Evolutionary conservation across 2,797 vertebrate genomes (phyloP).

Genomic region (Chelidonichthys spinosus): DNA sequence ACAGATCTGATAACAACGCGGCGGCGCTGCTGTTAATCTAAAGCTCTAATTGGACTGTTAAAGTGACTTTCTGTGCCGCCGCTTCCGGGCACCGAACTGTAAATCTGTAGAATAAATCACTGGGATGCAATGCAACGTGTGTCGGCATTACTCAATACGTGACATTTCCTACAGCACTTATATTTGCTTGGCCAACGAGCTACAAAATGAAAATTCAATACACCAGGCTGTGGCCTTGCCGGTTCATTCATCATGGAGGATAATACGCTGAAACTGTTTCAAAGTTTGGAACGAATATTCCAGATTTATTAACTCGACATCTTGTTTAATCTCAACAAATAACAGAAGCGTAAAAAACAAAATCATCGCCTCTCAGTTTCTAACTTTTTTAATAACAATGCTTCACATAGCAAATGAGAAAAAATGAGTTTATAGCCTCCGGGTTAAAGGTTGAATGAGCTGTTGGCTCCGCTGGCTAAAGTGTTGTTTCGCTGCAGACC

Average conservation of each 20-base stretch:
- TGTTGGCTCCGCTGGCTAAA: constrained; percentile 2
- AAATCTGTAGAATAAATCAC: constrained; percentile 31
- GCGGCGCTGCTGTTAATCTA: constrained; percentile 22
- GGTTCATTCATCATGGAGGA: constrained; percentile 15
- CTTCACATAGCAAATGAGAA: not conserved
- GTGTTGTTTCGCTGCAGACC: constrained; percentile 51
- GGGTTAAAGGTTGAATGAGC: constrained; percentile 4
- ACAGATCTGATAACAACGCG: constrained; percentile 30
- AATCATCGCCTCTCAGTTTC: not conserved
- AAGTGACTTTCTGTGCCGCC: constrained; percentile 21
- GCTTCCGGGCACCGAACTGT: not conserved
- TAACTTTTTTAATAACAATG: not conserved
- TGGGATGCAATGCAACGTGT: not conserved
- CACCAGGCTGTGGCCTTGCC: constrained; percentile 4
- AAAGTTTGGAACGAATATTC: constrained; percentile 1
- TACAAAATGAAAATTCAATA: constrained; percentile 60
- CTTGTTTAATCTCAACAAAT: not conserved
- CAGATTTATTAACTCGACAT: not conserved
- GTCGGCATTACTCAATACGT: constrained; percentile 22
- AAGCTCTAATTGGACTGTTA: constrained; percentile 45
- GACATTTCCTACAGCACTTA: constrained; percentile 39
- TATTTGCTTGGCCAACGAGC: constrained; percentile 52
- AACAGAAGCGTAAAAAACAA: not conserved
- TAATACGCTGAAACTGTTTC: constrained; percentile 5
- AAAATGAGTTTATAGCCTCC: not conserved